Evolutionary conservation across 2,113 vertebrate genomes (phyloP), one percentile per base, ranked within the genome.

Genomic region (Talpa occidentalis): DNA sequence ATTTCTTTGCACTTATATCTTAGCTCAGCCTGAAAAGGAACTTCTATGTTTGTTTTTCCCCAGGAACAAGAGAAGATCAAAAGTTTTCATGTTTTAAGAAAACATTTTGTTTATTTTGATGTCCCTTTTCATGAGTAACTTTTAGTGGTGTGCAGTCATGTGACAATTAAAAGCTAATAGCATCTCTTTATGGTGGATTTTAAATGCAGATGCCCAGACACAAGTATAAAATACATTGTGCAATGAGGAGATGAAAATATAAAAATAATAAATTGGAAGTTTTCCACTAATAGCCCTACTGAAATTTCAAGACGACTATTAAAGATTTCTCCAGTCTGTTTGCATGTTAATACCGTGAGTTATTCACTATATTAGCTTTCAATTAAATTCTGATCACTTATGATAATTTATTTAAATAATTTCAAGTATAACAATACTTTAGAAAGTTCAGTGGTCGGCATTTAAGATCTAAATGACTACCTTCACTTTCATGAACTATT

Each of bases 391-490:
- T 76, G 42, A 64, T 76, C 52, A 93, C 49, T 32, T 91, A 30
- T 56, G 19, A 72, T 89, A 86, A 95, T 95, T 95, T 87, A 19
- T 89, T 95, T 74, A 42, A 83, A 94, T 88, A n/a, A 90, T 83
- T 94, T 95, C 59, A 80, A 16, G 3, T 91, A 37, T 54, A 84
- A 28, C 40, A 93, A 79, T 86, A 10, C 10, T 26, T 97, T 94
- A 62, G 60, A 96, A 95, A 70, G 79, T 76, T 95, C 81, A 95
- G 40, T 86, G 64, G 37, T 92, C n/a, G 73, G 8, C 0, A 60
- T 86, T 95, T 88, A 89, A 72, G 40, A 95, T 54, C 69, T 93
- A 86, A 86, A 86, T 90, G 74, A 95, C 22, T 83, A 3, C 64
- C 54, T 96, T 97, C 70, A 83, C 40, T 56, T 59, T 91, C 56